Evolutionary conservation across 2,888 invertebrate genomes (phyloP).

Genomic region (Trachelus iudaicus): DNA sequence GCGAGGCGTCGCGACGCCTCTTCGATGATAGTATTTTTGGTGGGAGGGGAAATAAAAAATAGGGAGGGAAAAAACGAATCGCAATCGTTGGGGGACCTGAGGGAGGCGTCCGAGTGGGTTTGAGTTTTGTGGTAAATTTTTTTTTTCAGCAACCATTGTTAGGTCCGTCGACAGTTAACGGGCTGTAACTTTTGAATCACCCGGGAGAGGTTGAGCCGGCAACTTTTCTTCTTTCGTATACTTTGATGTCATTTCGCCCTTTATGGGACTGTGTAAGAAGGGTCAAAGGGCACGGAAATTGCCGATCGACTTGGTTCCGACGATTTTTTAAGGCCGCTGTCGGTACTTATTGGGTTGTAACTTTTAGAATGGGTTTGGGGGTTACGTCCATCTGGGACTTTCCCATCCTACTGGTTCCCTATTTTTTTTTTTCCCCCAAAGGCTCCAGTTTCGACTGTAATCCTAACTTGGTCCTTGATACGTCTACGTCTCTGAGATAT

Average conservation of each 20-base stretch:
- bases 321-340: background rate
- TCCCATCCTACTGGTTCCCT: background rate
- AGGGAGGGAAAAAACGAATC: background rate
- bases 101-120: background rate
- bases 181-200: background rate
- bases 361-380: background rate
- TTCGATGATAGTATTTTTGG: background rate
- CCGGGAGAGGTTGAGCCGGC: background rate
- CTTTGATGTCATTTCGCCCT: background rate
- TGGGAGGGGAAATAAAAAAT: background rate
- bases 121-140: background rate
- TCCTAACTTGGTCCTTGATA: background rate
- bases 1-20: background rate
- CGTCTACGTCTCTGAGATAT: background rate
- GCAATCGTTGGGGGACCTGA: background rate
- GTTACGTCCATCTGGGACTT: background rate
- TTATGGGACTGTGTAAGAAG: background rate
- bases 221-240: background rate
- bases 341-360: background rate
- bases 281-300: background rate
- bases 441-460: background rate
- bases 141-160: background rate
- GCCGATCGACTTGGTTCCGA: background rate
- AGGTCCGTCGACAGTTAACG: background rate
- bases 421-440: background rate